Percentiles rank a stretch among this genome's conserved stretches.
phyloP scores from a whole-genome alignment of 2,797 vertebrate species.

The Catostomus latipinnis region DNA sequence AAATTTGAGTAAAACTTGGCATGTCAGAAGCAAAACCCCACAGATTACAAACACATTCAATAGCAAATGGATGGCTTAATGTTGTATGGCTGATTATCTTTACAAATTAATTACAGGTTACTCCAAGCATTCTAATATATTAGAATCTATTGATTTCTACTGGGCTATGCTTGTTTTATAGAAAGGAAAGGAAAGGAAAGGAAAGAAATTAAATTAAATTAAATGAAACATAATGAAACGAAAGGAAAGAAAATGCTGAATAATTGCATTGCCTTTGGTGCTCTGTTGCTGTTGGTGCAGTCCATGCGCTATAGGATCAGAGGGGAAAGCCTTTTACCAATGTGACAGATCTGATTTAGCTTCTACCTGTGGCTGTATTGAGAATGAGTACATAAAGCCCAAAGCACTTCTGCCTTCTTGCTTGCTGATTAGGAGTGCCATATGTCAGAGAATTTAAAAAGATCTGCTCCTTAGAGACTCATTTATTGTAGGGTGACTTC shows the following conservation, averaged over 20 bases:
- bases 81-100: neutral
- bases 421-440: constrained; percentile 19
- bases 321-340: constrained; percentile 7
- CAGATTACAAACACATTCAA: constrained; percentile 2
- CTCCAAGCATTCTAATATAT: neutral
- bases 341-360: constrained; percentile 26
- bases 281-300: constrained; percentile 3
- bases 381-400: constrained; percentile 17
- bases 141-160: neutral
- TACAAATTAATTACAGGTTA: neutral
- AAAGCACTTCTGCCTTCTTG: constrained; percentile 31
- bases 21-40: neutral
- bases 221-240: neutral
- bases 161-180: neutral
- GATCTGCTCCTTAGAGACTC: constrained; percentile 25
- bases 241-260: constrained; percentile 5
- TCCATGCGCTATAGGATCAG: constrained; percentile 11
- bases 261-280: constrained; percentile 13
- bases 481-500: constrained; percentile 4
- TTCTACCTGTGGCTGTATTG: constrained; percentile 13
- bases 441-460: constrained; percentile 24
- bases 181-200: neutral
- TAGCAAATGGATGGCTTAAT: neutral
- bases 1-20: neutral
- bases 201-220: neutral